A percentile compares a stretch with the other conserved stretches of the same genome.
Conservation (phyloP, 2,797 vertebrate genomes). For the Malurus splendens region DNA sequence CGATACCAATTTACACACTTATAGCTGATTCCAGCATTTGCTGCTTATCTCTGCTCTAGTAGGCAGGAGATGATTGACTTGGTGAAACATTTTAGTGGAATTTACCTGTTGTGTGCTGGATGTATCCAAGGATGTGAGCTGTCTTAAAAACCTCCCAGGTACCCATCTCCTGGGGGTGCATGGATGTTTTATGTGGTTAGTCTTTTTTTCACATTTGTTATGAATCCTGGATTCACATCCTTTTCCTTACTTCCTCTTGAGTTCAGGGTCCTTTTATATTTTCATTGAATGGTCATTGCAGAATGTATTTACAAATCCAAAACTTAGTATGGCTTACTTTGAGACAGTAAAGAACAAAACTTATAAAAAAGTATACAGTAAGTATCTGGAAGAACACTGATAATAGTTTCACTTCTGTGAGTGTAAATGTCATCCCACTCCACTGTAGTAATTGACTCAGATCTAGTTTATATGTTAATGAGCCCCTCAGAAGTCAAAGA, state of each 20-base stretch:
- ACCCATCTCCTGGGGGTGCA: neutral
- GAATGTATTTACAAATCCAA: neutral
- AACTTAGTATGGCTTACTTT: neutral
- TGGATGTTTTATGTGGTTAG: neutral
- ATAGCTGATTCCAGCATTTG: neutral
- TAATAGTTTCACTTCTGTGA: neutral
- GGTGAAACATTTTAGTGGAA: neutral
- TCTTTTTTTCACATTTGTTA: rapidly evolving
- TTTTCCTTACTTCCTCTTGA: neutral
- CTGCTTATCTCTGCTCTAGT: neutral
- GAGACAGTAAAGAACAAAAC: neutral
- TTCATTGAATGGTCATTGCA: neutral
- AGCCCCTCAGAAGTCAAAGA: neutral
- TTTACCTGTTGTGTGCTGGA: neutral
- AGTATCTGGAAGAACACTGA: neutral
- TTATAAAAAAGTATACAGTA: neutral
- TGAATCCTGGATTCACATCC: neutral
- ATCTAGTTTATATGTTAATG: neutral
- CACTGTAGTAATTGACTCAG: neutral
- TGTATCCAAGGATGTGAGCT: neutral
- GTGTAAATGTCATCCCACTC: neutral
- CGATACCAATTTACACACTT: neutral
- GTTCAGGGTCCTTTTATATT: neutral
- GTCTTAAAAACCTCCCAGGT: neutral
- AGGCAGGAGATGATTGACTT: neutral